A percentile compares a stretch with the other conserved stretches of the same genome.
These are phyloP conservation scores for Scyliorhinus canicula DNA, from an alignment of 2,797 vertebrate genomes.

Conservation along the genomic window DNA sequence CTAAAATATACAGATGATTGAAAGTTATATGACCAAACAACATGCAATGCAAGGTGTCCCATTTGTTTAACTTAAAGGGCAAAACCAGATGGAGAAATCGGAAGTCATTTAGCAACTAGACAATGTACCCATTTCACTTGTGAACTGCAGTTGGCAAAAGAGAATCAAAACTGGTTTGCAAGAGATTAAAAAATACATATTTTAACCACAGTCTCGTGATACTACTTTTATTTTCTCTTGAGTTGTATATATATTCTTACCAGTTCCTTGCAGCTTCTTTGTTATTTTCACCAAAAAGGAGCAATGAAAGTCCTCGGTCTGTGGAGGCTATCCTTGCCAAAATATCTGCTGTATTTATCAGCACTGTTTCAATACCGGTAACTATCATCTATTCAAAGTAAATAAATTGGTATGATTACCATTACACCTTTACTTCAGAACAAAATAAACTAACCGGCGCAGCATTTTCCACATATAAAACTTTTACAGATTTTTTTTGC, in stretches of 20 bases:
- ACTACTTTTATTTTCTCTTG: neutral
- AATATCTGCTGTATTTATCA: conserved; percentile 77
- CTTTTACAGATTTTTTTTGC: neutral
- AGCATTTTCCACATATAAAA: neutral
- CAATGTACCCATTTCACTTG: neutral
- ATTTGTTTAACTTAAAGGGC: neutral
- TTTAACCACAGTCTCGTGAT: neutral
- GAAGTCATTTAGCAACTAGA: neutral
- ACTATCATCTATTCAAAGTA: conserved; percentile 57
- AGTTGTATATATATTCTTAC: conserved; percentile 53
- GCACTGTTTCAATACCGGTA: conserved; percentile 64
- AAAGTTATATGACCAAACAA: too few species aligned
- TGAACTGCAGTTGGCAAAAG: neutral
- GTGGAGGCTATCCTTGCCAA: conserved; percentile 78
- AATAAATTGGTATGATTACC: neutral
- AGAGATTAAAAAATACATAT: neutral
- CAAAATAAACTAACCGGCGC: neutral
- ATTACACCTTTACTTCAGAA: neutral
- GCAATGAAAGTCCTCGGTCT: conserved; percentile 74
- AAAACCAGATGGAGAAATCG: neutral
- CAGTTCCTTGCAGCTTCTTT: conserved; percentile 56
- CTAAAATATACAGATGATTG: too few species aligned
- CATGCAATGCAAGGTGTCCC: too few species aligned
- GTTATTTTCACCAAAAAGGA: conserved; percentile 73
- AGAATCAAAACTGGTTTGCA: neutral